These are phyloP conservation scores for Fopius arisanus DNA, from an alignment of 1,140 invertebrate genomes.

Conservation along the genomic window DNA sequence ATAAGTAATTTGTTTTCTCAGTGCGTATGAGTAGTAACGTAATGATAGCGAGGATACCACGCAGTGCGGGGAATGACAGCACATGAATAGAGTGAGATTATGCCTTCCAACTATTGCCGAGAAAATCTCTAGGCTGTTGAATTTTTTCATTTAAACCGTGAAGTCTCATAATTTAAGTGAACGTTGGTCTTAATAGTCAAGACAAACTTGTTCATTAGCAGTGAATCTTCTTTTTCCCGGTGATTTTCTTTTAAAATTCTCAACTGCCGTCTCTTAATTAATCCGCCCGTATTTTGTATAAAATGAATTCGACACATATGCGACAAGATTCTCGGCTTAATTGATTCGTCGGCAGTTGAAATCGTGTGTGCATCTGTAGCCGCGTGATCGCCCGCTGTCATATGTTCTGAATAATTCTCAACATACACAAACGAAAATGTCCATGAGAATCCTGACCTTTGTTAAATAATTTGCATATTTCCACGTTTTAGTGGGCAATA, in stretches of 20 bases:
- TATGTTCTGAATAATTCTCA: conserved; percentile 6
- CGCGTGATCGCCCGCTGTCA: neutral
- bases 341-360: conserved; percentile 35
- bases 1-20: neutral
- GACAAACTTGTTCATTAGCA: neutral
- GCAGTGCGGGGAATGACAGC: neutral
- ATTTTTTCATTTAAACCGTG: neutral
- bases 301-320: neutral
- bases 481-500: conserved; percentile 59
- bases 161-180: neutral
- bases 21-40: neutral
- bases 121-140: neutral
- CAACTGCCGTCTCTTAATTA: conserved; percentile 33
- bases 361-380: neutral
- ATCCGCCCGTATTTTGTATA: neutral
- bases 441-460: conserved; percentile 59
- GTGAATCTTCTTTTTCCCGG: neutral
- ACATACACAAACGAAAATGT: conserved; percentile 27
- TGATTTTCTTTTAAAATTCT: neutral
- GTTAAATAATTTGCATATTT: conserved; percentile 60
- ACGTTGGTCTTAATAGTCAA: neutral
- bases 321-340: conserved; percentile 28
- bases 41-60: neutral
- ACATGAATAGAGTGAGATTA: neutral
- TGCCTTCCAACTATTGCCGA: neutral